phyloP scores from a whole-genome alignment of 2,888 invertebrate genomes.

The Mythimna impura region DNA sequence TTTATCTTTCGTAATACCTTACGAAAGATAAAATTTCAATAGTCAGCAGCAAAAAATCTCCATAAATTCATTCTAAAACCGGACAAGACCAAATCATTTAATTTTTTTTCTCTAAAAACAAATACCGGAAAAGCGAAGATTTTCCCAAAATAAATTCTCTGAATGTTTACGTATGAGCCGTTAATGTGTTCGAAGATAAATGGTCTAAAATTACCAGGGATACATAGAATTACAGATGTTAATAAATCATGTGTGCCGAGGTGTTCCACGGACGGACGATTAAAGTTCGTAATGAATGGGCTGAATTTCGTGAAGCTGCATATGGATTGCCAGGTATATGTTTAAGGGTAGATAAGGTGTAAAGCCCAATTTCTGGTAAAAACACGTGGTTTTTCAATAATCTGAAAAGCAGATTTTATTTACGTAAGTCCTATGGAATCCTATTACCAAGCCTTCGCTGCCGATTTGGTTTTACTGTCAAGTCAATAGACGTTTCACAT shows the following conservation, averaged over 20 bases:
- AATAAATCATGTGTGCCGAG: constrained; percentile 59
- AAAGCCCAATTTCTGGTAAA: not conserved
- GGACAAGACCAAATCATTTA: too few relatives aligned
- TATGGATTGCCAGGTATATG: not conserved
- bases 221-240: constrained; percentile 58
- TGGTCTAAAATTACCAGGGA: constrained; percentile 58
- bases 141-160: constrained; percentile 19
- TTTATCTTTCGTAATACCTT: too few relatives aligned
- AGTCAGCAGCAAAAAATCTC: not conserved
- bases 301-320: constrained; percentile 18
- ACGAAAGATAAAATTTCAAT: not conserved
- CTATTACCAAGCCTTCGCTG: too few relatives aligned
- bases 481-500: too few relatives aligned
- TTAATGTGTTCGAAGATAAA: constrained; percentile 55
- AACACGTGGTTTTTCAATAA: not conserved
- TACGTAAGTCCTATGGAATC: too few relatives aligned
- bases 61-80: not conserved
- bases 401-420: not conserved
- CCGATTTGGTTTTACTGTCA: too few relatives aligned
- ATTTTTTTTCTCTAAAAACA: not conserved
- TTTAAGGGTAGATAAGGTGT: not conserved
- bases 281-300: constrained; percentile 51
- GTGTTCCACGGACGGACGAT: constrained; percentile 38
- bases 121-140: not conserved
- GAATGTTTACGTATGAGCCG: constrained; percentile 20